Evolutionary conservation across 2,113 vertebrate species (phyloP), one percentile per base, ranked within the genome.

Genomic region (Alouatta palliata): DNA sequence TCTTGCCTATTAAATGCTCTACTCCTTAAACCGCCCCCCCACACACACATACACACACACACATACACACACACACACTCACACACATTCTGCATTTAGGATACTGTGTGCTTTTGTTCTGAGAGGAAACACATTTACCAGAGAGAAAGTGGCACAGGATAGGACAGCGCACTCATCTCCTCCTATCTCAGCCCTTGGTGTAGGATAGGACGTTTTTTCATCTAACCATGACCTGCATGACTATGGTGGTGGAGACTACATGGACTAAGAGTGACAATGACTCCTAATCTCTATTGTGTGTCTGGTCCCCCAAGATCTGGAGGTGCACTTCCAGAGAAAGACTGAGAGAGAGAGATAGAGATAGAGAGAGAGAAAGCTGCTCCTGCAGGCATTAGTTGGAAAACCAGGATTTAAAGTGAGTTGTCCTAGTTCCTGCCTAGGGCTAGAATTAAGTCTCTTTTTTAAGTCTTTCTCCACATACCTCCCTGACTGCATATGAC

Each of bases 231-330:
- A 64, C 61, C 21, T 17, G 25, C 13, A 19, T 35, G 3, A 52
- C 32, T 43, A 61, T 27, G 54, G 49, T 14, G 43, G n/a, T 68
- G 49, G 77, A 43, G 4, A 30, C 40, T 52, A 6, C 40, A 71
- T 35, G 1, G 5, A 20, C 8, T 35, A 47, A 52, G 0, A 25
- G 2, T 2, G 8, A 52, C 0, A n/a, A 4, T 1, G 8, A 47
- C 6, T 32, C 43, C 27, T 40, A 37, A 32, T 52, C 13, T 16
- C 3, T 43, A 43, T 2, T 27, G 35, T 4, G 23, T 82, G 25
- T 2, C 13, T 7, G 2, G 30, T 82, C 37, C n/a, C 58, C 23
- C 23, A 19, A 16, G 54, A 30, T 16, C 21, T 17, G 4, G 23
- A 61, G n/a, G 27, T 61, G 8, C 19, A 56, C 2, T 58, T 94